Base-by-base conservation (phyloP, 2,113 vertebrate genomes). In the Ahaetulla prasina region DNA sequence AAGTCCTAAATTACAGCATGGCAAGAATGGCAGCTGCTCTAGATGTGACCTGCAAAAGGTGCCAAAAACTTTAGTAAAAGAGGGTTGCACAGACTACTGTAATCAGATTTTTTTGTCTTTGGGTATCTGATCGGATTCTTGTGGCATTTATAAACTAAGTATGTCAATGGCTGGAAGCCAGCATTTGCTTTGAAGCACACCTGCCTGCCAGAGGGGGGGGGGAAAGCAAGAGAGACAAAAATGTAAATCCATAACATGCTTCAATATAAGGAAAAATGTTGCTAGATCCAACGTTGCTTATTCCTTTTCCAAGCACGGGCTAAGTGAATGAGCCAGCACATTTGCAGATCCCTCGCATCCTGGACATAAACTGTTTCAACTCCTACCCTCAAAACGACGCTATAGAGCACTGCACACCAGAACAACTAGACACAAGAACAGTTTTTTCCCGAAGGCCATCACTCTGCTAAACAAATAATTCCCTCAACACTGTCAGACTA, bases 171-270 rank as follows among this genome's bases (percentile, higher is more conserved):
- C 74, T 43, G 35, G 74, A 80, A 18, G 74, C 74, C 35, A 80
- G 74, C 35, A 80, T 20, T 39, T 80, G 18, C 74, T 80, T 80
- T 80, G 18, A 80, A 80, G 74, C 18, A 80, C 35, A 80, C 35
- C 74, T 43, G 74, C 16, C 18, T 80, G 74, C 35, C 74, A 43
- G 35, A 43, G 8, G 35, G 18, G 1, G 0, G 0, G 1, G 4
- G 9, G 9, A 3, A 39, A n/a, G 63, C 30, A n/a, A 80, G 35
- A 35, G 63, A 35, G 16, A 80, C n/a, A 74, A 39, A 80, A 80
- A 80, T 2, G 1, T 80, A 20, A 80, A 80, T 80, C 16, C n/a
- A 8, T 20, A 80, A 35, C 8, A 39, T 80, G n/a, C 14, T 74
- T 74, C 35, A 39, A 80, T 20, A 9, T 3, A 80, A 39, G 68